These are phyloP conservation scores for Melieria picta DNA, from an alignment of 2,888 invertebrate species.

Conservation along the genomic window DNA sequence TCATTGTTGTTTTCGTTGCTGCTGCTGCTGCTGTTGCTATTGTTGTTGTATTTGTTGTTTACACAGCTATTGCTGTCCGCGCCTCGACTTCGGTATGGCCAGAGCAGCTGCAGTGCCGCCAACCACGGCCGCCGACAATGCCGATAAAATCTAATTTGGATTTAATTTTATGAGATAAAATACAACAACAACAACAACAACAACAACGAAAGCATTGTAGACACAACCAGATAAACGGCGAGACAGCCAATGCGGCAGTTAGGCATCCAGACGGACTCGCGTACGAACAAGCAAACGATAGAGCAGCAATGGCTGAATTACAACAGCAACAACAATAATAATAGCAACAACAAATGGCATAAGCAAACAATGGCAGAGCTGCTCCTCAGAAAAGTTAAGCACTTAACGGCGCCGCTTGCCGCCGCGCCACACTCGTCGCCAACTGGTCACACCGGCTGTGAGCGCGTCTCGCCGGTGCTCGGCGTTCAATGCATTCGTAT, in stretches of 20 bases:
- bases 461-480: background rate
- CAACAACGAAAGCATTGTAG: background rate
- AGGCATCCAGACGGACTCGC: background rate
- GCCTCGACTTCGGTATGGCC: background rate
- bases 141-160: constrained; percentile 36
- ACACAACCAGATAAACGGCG: background rate
- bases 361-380: background rate
- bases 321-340: no score
- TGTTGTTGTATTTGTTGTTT: no score
- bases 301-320: background rate
- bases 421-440: no score
- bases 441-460: no score
- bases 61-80: background rate
- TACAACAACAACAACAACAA: constrained; percentile 11
- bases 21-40: no score
- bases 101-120: background rate
- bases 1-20: no score
- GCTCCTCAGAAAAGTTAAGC: background rate
- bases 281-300: background rate
- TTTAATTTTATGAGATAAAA: constrained; percentile 35
- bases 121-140: background rate
- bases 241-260: no score
- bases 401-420: background rate
- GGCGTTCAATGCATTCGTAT: background rate
- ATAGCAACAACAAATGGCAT: no score